phyloP scores from a whole-genome alignment of 2,888 invertebrate species.

The Dicycla oo region DNA sequence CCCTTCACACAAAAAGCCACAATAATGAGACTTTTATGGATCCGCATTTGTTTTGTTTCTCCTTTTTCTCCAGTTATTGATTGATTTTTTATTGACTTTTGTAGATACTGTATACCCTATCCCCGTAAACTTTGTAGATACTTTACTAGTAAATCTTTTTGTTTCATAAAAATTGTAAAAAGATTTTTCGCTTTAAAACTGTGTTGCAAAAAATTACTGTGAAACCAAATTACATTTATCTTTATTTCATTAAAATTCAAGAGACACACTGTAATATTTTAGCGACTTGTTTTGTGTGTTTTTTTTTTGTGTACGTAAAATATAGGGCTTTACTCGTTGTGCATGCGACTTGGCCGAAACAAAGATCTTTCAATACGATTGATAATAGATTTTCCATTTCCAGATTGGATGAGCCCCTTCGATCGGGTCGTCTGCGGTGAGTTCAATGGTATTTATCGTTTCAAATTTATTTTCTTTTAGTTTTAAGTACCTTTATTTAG shows the following conservation, averaged over 20 bases:
- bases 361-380: constrained; percentile 89
- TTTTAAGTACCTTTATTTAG: constrained; percentile 83
- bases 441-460: constrained; percentile 95
- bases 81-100: background rate
- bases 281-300: constrained; percentile 17
- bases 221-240: background rate
- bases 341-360: constrained; percentile 82
- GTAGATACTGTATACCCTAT: background rate
- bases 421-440: constrained; percentile 98
- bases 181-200: background rate
- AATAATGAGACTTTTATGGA: background rate
- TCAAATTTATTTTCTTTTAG: constrained; percentile 91
- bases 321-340: constrained; percentile 67
- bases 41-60: background rate
- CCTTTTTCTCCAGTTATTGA: background rate
- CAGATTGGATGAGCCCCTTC: constrained; percentile 99
- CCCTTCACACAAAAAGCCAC: background rate
- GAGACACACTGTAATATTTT: constrained; percentile 12
- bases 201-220: constrained; percentile 4
- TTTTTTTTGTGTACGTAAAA: constrained; percentile 39
- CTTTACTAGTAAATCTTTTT: background rate
- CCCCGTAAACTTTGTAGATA: background rate
- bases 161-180: background rate
- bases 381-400: constrained; percentile 92
- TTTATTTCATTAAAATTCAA: constrained; percentile 32